Base-by-base conservation (phyloP, 2,113 vertebrate genomes). In the Thalassoma bifasciatum region DNA sequence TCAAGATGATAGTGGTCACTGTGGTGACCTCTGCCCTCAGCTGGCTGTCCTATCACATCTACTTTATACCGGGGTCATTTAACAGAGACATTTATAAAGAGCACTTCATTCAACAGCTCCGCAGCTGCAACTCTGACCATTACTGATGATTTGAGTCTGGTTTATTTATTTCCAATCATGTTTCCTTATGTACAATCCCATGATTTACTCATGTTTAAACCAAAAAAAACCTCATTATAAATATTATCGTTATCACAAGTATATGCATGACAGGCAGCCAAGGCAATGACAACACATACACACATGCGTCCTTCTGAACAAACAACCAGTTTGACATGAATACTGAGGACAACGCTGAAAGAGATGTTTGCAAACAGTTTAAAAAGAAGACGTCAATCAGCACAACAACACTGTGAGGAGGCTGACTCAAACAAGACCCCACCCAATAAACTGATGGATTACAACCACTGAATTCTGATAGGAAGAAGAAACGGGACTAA, bases 201-300 rank as follows among this genome's bases (percentile, higher is more conserved):
- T 99, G 82, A 98, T 98, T 71, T 98, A 98, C 86, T 98, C 96
- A 92, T 98, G 96, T 66, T 94, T 98, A 38, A 98, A 98, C 88
- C 95, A 95, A 90, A 88, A 59, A 64, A 21, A 0, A 10, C n/a
- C n/a, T n/a, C 34, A 67, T 11, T 30, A 30, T 30, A 6, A 30
- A 4, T 30, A 30, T 30, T 30, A 30, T 30, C 30, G 6, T 6
- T 30, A 93, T 92, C 46, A 92, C 92, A n/a, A n/a, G n/a, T n/a
- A n/a, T n/a, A n/a, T n/a, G n/a, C 23, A 93, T 92, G 73, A 91
- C 91, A 10, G 90, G 86, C 42, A 95, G 93, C 72, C 88, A 87
- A 63, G 87, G 81, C 58, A 90, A 81, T 0, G 79, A 91, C 50
- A 87, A 69, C 19, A 52, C 89, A 19, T 53, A 70, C 22, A 8